phyloP scores from a whole-genome alignment of 2,888 invertebrate genomes.

The Dromius quadrimaculatus region DNA sequence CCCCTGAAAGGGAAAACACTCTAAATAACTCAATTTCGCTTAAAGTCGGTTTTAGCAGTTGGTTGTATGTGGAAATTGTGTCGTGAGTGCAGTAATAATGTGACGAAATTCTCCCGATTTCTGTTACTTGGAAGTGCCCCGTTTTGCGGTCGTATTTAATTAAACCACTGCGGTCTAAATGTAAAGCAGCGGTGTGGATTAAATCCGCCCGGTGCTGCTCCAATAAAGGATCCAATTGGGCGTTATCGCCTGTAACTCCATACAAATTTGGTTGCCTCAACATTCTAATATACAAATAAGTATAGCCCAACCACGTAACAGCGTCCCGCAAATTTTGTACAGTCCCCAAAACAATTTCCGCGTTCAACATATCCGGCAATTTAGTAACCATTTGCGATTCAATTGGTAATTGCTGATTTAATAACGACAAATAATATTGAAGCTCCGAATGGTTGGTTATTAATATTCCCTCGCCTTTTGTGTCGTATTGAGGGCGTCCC shows the following conservation, averaged over 20 bases:
- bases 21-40: slow-evolving; percentile 97
- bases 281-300: slow-evolving; percentile 97
- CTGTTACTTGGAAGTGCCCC: slow-evolving; percentile 90
- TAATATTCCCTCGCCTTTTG: slow-evolving; percentile 95
- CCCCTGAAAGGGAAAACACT: slow-evolving; percentile 98
- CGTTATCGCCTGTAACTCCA: slow-evolving; percentile 83
- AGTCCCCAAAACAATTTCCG: slow-evolving; percentile 96
- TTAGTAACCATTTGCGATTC: slow-evolving; percentile 96
- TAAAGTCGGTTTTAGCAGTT: slow-evolving; percentile 93
- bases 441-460: slow-evolving; percentile 99
- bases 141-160: slow-evolving; percentile 95
- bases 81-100: slow-evolving; percentile 99
- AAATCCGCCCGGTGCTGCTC: slow-evolving; percentile 95
- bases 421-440: slow-evolving; percentile 95
- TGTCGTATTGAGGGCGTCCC: slow-evolving; percentile 98
- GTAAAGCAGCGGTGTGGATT: slow-evolving; percentile 92
- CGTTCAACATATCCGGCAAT: slow-evolving; percentile 96
- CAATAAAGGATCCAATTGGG: slow-evolving; percentile 85
- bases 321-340: slow-evolving; percentile 90
- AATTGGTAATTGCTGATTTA: slow-evolving; percentile 98
- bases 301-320: slow-evolving; percentile 95
- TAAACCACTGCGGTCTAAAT: slow-evolving; percentile 94
- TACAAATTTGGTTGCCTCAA: slow-evolving; percentile 89
- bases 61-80: slow-evolving; percentile 97
- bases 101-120: slow-evolving; percentile 96